Conservation (phyloP, 2,888 invertebrate species). For the Steinernema hermaphroditum region DNA sequence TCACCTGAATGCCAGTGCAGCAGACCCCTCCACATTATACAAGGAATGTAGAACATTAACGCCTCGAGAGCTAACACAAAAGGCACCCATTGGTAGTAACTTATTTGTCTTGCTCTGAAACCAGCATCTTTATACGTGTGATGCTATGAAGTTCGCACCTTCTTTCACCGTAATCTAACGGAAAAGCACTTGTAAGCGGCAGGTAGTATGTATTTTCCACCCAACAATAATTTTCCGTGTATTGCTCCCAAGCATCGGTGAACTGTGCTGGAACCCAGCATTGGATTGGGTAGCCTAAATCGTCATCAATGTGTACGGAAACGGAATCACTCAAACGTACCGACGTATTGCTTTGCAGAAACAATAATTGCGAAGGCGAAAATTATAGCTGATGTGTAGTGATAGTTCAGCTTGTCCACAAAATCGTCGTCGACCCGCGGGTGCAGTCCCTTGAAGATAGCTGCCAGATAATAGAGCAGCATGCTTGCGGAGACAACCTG, state of each 20-base stretch:
- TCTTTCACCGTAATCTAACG: conserved; percentile 67
- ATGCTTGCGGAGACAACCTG: conserved; percentile 66
- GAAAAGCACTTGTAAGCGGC: conserved; percentile 68
- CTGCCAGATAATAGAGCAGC: conserved; percentile 67
- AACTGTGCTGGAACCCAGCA: conserved; percentile 70
- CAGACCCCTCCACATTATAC: conserved; percentile 70
- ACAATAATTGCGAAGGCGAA: conserved; percentile 68
- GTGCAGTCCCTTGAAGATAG: conserved; percentile 67
- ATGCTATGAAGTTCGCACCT: conserved; percentile 48
- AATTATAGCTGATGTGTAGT: conserved; percentile 67
- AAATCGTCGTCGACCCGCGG: conserved; percentile 67
- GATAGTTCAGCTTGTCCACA: conserved; percentile 65
- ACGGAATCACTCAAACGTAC: conserved; percentile 39
- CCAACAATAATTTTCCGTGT: conserved; percentile 71
- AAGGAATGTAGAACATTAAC: conserved; percentile 70
- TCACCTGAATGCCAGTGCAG: conserved; percentile 68
- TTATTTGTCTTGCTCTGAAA: conserved; percentile 66
- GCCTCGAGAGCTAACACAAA: conserved; percentile 70
- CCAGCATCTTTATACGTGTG: too few relatives aligned
- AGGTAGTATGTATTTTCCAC: conserved; percentile 70
- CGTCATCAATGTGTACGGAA: background rate
- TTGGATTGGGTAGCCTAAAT: conserved; percentile 65
- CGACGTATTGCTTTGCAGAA: conserved; percentile 67
- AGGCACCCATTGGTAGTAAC: conserved; percentile 67
- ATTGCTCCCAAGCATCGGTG: conserved; percentile 70